Percentiles rank a stretch among this genome's conserved stretches.
phyloP scores from a whole-genome alignment of 2,888 invertebrate genomes.

The Zaprionus obscuricornis region DNA sequence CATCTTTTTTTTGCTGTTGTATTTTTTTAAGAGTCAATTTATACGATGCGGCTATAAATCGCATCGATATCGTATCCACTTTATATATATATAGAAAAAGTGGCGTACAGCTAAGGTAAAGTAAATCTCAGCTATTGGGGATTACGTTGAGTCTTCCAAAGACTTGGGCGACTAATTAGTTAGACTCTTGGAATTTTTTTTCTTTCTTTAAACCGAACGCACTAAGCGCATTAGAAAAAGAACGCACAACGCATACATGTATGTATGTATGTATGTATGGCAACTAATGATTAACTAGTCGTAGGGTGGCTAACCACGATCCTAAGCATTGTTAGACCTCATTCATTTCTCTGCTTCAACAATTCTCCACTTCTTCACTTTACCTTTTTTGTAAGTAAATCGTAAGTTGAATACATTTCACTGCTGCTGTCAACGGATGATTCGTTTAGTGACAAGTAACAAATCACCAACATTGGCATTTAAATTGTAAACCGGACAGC shows the following conservation, averaged over 20 bases:
- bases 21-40: not conserved
- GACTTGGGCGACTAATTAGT: conserved; percentile 52
- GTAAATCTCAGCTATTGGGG: conserved; percentile 72
- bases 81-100: too few relatives aligned
- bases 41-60: conserved; percentile 13
- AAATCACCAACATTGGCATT: conserved; percentile 75
- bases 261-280: not conserved
- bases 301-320: conserved; percentile 64
- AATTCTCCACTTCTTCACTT: not conserved
- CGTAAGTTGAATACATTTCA: not conserved
- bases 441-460: conserved; percentile 64
- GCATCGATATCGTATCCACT: conserved; percentile 40
- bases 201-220: conserved; percentile 34
- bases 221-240: conserved; percentile 67
- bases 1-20: not conserved
- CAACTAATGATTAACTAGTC: conserved; percentile 22
- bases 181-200: conserved; percentile 42
- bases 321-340: conserved; percentile 25
- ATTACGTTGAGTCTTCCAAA: conserved; percentile 45
- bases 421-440: not conserved
- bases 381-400: not conserved
- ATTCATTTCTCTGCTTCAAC: not conserved
- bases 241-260: conserved; percentile 8
- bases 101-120: conserved; percentile 32
- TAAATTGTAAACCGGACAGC: conserved; percentile 69